phyloP scores from a whole-genome alignment of 1,140 invertebrate species.

The Pogonus chalceus region DNA sequence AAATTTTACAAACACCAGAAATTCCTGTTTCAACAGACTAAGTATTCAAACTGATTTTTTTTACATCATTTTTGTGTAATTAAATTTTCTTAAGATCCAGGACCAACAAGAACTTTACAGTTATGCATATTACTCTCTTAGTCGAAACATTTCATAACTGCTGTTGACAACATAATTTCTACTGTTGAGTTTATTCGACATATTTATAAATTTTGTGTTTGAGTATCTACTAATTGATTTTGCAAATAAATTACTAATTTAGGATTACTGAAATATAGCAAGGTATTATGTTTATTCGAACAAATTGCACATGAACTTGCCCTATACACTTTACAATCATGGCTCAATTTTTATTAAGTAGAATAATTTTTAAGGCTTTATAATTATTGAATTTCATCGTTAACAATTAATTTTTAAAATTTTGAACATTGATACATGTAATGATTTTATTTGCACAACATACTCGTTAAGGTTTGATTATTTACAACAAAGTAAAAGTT shows the following conservation, averaged over 20 bases:
- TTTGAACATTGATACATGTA: no score
- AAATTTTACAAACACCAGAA: conserved; percentile 12
- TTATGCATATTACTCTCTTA: conserved; percentile 1
- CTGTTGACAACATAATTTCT: conserved; percentile 21
- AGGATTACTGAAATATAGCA: background rate
- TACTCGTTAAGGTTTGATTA: no score
- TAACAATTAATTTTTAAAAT: no score
- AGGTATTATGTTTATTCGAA: conserved; percentile 4
- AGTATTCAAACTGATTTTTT: conserved; percentile 16
- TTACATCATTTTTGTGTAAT: conserved; percentile 16
- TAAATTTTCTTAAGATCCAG: conserved; percentile 22
- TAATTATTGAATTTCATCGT: no score
- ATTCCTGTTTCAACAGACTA: conserved; percentile 14
- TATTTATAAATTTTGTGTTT: no score
- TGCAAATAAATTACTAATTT: background rate
- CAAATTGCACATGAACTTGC: conserved; percentile 6
- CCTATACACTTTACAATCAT: conserved; percentile 15
- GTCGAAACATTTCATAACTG: conserved; percentile 18
- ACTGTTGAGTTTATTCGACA: background rate
- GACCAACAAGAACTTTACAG: conserved; percentile 20
- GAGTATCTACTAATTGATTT: background rate
- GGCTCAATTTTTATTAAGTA: conserved; percentile 16
- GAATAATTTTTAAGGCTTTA: conserved; percentile 16
- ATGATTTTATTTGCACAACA: no score
- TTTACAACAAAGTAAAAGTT: no score